Evolutionary conservation across 2,888 invertebrate species (phyloP), one percentile per base, ranked within the genome.

Genomic region (Agriopis marginaria): DNA sequence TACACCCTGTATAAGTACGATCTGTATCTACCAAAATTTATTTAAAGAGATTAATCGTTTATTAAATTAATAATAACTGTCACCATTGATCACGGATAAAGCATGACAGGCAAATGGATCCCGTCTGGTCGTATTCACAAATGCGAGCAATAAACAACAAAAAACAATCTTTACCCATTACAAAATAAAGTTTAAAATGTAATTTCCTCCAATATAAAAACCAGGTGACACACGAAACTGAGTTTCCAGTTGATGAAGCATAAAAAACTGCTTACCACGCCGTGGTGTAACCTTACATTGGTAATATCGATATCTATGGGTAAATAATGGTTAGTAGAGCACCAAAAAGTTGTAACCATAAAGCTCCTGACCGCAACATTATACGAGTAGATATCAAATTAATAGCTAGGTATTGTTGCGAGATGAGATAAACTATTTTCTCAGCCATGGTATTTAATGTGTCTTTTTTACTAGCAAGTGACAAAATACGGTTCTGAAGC

Each of bases 201-300:
- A 11, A 76, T 67, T 74, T 51, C 54, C 70, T 66, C 23, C 9
- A 66, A 68, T 76, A 71, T 72, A 59, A 74, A 82, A 85, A 81
- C 80, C 89, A 90, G 88, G 90, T 90, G 93, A 86, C 84, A 92
- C 76, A 82, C 82, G 91, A 93, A 84, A 88, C 90, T 87, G 76
- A 80, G 83, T 88, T 91, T 91, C 89, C 81, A 89, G 89, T 92
- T 83, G 86, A 86, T 87, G 81, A 83, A 93, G 92, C 93, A 87
- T 89, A 90, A 92, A 92, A 92, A 92, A 86, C 85, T 82, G 86
- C 84, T 88, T 85, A 85, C 82, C 90, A 88, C 86, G 86, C 87
- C 72, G 88, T 77, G 78, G 85, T 89, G 84, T 92, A 84, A 75
- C 73, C 86, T 93, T 92, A 87, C 91, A 75, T 77, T 79, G 76